Evolutionary conservation across 2,797 vertebrate genomes (phyloP), one percentile per base, ranked within the genome.

Genomic region (Mionectes olivaceus): DNA sequence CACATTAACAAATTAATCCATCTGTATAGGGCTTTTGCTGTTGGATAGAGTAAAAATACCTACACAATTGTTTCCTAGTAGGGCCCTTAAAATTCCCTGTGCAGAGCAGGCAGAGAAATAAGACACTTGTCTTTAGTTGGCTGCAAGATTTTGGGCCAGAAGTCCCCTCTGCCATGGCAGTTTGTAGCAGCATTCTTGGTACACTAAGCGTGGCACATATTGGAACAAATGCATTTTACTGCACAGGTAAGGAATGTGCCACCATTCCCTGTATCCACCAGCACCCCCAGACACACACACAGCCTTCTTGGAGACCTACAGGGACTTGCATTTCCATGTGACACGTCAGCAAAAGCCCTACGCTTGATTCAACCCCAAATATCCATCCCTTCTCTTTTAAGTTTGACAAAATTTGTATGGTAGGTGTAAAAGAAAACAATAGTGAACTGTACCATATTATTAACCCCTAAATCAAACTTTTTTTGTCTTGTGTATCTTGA

Each of bases 401-500:
- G 96, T 97, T 98, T 98, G 96, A 95, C 98, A 93, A 97, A 97
- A 96, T 98, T 98, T 98, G 92, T 98, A 97, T 99, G 99, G 99
- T 99, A 99, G 99, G 99, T 99, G 97, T 99, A 98, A 98, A 98
- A 99, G 97, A 98, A 98, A 98, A 97, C 98, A 98, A 98, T 98
- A 98, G 98, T 99, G 98, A 99, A 99, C 98, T 99, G 99, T 99
- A 98, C 98, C 98, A 97, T 98, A 98, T 99, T 98, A 99, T 99
- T 99, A 98, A 99, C 98, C 98, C 99, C 98, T 98, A 98, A 99
- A 99, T 99, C 99, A 99, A 99, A 99, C 99, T 99, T 99, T 98
- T 98, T 98, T 98, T 99, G 98, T 99, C 99, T 99, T 99, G 99
- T 99, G 99, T 99, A 99, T 99, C 99, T 99, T 99, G 99, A 99